Percentiles rank a stretch among this genome's conserved stretches.
phyloP scores from a whole-genome alignment of 2,797 vertebrate genomes.

The Sebastiscus tertius region DNA sequence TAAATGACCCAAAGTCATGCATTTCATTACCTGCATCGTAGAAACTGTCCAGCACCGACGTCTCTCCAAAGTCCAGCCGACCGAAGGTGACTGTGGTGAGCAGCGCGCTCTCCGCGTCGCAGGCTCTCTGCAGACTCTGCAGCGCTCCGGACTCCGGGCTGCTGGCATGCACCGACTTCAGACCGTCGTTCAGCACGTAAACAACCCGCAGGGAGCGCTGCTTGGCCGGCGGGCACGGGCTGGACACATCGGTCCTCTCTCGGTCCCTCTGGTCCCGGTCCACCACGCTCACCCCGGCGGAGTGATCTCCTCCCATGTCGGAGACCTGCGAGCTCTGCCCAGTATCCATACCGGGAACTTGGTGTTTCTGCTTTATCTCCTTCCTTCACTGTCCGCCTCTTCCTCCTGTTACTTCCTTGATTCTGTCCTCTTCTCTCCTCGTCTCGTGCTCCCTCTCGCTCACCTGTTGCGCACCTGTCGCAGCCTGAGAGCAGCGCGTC shows the following conservation, averaged over 20 bases:
- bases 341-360: conserved; percentile 64
- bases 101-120: conserved; percentile 89
- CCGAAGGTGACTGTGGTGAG: conserved; percentile 89
- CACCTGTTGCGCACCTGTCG: conserved; percentile 66
- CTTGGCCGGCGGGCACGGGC: conserved; percentile 75
- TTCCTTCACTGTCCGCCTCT: conserved; percentile 19
- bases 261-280: conserved; percentile 67
- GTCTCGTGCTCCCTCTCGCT: conserved; percentile 41
- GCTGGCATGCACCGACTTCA: conserved; percentile 84
- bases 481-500: conserved; percentile 53
- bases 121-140: conserved; percentile 89
- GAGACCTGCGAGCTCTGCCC: conserved; percentile 67
- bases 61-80: conserved; percentile 92
- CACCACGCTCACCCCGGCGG: conserved; percentile 36
- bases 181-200: conserved; percentile 88
- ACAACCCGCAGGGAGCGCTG: conserved; percentile 86
- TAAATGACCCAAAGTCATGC: background rate
- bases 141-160: conserved; percentile 90
- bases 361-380: conserved; percentile 6
- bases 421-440: conserved; percentile 9
- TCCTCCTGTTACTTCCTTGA: conserved; percentile 20
- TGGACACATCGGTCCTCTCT: conserved; percentile 72
- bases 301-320: conserved; percentile 72
- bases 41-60: conserved; percentile 90
- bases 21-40: conserved; percentile 88